Base-by-base conservation (phyloP, 1,140 invertebrate species). In the Diabrotica undecimpunctata region DNA sequence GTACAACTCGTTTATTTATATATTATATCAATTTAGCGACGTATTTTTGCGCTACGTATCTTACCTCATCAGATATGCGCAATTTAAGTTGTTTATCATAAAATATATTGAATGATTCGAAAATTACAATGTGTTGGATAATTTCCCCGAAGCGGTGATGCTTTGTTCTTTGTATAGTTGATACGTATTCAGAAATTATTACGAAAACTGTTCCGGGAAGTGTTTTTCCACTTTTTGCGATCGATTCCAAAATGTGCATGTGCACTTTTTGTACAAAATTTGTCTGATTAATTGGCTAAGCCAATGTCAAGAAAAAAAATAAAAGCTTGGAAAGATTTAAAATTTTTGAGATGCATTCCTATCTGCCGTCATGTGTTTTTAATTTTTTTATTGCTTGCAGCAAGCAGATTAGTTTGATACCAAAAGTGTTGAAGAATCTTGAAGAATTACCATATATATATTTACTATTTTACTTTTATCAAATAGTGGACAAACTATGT, bases 1-100 rank as follows among this genome's bases (percentile, higher is more conserved):
- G 37, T 60, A 10, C 13, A 35, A 14, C 39, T 41, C 36, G 35
- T 38, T 41, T 46, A 60, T 39, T 58, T 65, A 56, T 65, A 56
- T 64, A 65, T 65, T 65, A 55, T 35, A 61, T 61, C 8, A 46
- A 65, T 68, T 68, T 68, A 54, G 66, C 66, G 62, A 64, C 62
- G 58, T 68, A 61, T 68, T 64, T 56, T 14, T 25, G 25, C 25
- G 39, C 14, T 14, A 46, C 58, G 58, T 46, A 36, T 38, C 25
- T 12, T 46, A 37, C 38, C 56, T 12, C 38, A 58, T 58, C 9
- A 46, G 14, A 35, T 62, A 55, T 54, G 53, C 61, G 61, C 61
- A 62, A 62, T 62, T 61, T 62, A 12, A 54, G 39, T 62, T 62
- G 58, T 60, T 60, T 60, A 51, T 50, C 41, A 50, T 46, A 46